Evolutionary conservation across 2,113 vertebrate species (phyloP), one percentile per base, ranked within the genome.

Genomic region (Prinia subflava): DNA sequence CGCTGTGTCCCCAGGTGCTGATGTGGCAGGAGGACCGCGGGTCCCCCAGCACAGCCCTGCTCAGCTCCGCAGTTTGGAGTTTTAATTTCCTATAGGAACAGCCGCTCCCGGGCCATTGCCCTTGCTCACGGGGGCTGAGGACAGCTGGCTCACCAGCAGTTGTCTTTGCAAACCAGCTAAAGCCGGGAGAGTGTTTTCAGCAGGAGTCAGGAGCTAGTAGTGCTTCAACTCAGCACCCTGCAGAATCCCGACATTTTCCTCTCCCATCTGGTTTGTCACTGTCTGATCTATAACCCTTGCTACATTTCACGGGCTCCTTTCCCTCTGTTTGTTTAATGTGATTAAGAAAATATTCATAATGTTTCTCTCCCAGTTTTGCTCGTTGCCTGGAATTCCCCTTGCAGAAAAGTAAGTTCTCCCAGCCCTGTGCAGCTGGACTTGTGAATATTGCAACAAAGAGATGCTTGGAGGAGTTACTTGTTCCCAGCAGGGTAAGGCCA

Each of bases 341-440:
- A 84, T 83, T 83, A 91, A 83, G 79, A 78, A 60, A 87, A 89
- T 83, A 90, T 35, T 82, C 25, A 56, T 31, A 20, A 59, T 42
- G 33, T 71, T 85, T 75, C 81, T 33, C 11, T n/a, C 47, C 71
- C 68, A 21, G 60, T 47, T 94, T 87, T 85, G 21, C 78, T 92
- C 5, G 1, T n/a, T 83, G 87, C 35, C 22, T 2, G 3, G 39
- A 92, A 33, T 79, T 89, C 22, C 23, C 41, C 28, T 55, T 23
- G 39, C 46, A 85, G 59, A 42, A 91, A 80, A 86, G 59, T 27
- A 44, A 78, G 18, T 46, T 65, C 35, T 73, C 30, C 7, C 53
- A 67, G 22, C 44, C 42, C 44, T 0, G 1, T 56, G 68, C 57
- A 55, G 15, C 69, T 85, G 67, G 81, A 57, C 22, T 42, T 31